Evolutionary conservation across 2,888 invertebrate genomes (phyloP).

Genomic region (Volucella zonaria): DNA sequence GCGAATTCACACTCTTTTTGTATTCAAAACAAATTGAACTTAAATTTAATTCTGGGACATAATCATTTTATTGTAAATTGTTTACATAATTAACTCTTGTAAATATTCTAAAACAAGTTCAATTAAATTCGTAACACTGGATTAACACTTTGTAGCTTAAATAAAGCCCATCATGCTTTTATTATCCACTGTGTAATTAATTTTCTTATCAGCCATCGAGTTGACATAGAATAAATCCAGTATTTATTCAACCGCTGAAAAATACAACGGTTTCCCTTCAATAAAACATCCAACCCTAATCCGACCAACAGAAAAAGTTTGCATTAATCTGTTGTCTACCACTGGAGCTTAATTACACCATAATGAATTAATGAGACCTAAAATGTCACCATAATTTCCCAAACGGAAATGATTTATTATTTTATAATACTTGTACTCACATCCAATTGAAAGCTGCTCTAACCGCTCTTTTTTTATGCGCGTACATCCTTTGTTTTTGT

Average conservation of each 20-base stretch:
- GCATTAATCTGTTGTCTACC: conserved; percentile 61
- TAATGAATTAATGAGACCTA: conserved; percentile 75
- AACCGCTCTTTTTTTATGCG: neutral
- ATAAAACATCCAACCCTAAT: conserved; percentile 68
- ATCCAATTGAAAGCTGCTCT: neutral
- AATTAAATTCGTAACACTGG: neutral
- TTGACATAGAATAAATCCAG: conserved; percentile 43
- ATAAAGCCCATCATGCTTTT: conserved; percentile 29
- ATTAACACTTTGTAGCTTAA: conserved; percentile 24
- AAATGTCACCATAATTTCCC: conserved; percentile 71
- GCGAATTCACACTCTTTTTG: no score
- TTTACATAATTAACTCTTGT: neutral
- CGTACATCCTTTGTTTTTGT: neutral
- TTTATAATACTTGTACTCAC: conserved; percentile 54
- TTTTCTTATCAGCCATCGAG: conserved; percentile 44
- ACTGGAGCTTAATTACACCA: conserved; percentile 58
- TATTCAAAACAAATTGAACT: no score
- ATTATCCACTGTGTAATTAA: conserved; percentile 34
- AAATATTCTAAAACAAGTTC: neutral
- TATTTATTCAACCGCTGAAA: conserved; percentile 53
- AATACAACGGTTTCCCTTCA: conserved; percentile 45
- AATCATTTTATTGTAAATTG: no score
- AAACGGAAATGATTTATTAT: conserved; percentile 70
- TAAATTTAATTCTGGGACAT: no score
- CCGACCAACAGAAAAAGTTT: conserved; percentile 40